These are phyloP conservation scores for Cloeon dipterum DNA, from an alignment of 2,888 invertebrate genomes.

Conservation along the genomic window DNA sequence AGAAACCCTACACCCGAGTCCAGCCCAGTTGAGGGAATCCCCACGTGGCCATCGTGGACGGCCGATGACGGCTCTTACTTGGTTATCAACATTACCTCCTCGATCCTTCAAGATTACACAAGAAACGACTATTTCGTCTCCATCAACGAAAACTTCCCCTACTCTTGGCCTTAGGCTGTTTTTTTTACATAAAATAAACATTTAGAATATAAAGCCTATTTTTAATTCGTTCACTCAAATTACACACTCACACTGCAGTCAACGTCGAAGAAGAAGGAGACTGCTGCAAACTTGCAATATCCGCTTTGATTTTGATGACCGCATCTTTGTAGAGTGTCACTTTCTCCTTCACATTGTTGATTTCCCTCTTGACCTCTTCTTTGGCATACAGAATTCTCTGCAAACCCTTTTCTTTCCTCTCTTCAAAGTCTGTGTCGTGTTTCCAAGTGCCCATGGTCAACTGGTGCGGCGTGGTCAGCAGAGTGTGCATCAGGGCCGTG, in stretches of 20 bases:
- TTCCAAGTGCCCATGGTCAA: slow-evolving; percentile 47
- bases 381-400: slow-evolving; percentile 56
- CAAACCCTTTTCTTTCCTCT: slow-evolving; percentile 57
- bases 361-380: slow-evolving; percentile 58
- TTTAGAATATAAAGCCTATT: too few species aligned
- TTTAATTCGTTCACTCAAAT: too few species aligned
- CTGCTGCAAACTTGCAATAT: slow-evolving; percentile 43
- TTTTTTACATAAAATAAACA: slow-evolving; percentile 11
- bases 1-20: slow-evolving; percentile 4
- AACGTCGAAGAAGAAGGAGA: too few species aligned
- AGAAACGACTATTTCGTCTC: slow-evolving; percentile 2
- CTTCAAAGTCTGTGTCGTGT: slow-evolving; percentile 83
- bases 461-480: slow-evolving; percentile 52
- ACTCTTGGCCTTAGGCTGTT: too few species aligned
- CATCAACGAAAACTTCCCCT: neutral
- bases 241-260: too few species aligned
- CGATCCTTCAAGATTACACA: slow-evolving; percentile 1
- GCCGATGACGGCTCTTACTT: neutral
- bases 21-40: slow-evolving; percentile 1
- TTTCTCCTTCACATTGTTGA: slow-evolving; percentile 62
- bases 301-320: slow-evolving; percentile 57
- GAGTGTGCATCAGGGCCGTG: slow-evolving; percentile 72
- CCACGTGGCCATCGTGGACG: slow-evolving; percentile 2
- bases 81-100: neutral
- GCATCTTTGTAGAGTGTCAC: slow-evolving; percentile 67